These are phyloP conservation scores for Rhodophaea formosa DNA, from an alignment of 2,888 invertebrate genomes.

Conservation along the genomic window DNA sequence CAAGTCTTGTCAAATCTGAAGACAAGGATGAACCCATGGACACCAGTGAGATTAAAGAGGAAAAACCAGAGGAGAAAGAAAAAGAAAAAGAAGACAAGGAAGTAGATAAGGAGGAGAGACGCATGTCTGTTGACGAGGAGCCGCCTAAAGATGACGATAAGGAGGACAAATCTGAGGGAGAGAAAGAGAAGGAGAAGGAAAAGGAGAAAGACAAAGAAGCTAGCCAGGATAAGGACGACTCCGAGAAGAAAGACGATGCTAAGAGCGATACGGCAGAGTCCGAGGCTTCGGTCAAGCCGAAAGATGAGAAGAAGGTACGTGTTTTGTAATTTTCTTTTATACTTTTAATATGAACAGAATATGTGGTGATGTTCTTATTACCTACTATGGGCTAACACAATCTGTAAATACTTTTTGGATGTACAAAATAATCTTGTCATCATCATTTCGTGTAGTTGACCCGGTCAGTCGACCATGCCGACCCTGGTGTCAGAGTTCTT, in stretches of 20 bases:
- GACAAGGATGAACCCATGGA: constrained; percentile 65
- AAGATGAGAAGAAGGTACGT: constrained; percentile 64
- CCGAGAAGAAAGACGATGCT: constrained; percentile 68
- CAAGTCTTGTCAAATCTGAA: constrained; percentile 49
- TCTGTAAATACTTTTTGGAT: no score
- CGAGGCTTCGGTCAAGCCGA: constrained; percentile 70
- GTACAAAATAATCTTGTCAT: no score
- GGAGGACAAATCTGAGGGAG: constrained; percentile 48
- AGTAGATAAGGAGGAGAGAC: constrained; percentile 40
- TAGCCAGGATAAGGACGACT: constrained; percentile 49
- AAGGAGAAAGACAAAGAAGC: constrained; percentile 45
- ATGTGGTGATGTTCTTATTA: no score
- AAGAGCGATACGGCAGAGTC: constrained; percentile 73
- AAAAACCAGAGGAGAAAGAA: constrained; percentile 46
- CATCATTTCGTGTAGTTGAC: no score
- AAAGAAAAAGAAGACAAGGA: constrained; percentile 26
- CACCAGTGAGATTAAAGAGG: constrained; percentile 63
- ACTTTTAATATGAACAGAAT: not conserved
- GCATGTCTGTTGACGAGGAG: constrained; percentile 71
- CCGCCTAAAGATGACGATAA: constrained; percentile 68
- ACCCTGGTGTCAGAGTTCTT: no score
- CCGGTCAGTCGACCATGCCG: no score
- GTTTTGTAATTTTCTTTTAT: no score
- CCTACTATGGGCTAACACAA: no score
- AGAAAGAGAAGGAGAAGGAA: constrained; percentile 31